phyloP scores from a whole-genome alignment of 1,140 invertebrate species.

The Drosophila kikkawai region DNA sequence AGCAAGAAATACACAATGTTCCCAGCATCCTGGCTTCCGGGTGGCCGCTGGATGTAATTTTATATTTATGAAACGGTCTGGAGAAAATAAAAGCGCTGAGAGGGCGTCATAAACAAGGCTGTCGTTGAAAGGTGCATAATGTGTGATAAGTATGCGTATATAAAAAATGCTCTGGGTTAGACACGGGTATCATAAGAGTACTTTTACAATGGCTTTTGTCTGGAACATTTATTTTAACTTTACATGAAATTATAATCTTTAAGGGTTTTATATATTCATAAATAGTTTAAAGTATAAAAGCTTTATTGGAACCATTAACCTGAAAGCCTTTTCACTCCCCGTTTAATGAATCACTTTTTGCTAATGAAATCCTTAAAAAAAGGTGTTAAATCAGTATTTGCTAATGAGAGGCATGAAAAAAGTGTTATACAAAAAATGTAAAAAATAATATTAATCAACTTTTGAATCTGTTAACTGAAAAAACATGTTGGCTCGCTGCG shows the following conservation, averaged over 20 bases:
- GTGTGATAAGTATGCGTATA: slow-evolving; percentile 58
- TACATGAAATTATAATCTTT: background rate
- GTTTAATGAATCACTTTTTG: background rate
- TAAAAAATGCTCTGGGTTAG: slow-evolving; percentile 15
- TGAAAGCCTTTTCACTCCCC: slow-evolving; percentile 1
- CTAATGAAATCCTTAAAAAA: slow-evolving; percentile 2
- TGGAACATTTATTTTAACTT: background rate
- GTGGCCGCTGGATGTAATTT: slow-evolving; percentile 59
- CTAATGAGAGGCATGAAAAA: background rate
- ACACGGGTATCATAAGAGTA: background rate
- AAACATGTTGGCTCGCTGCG: slow-evolving; percentile 82
- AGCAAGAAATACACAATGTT: slow-evolving; percentile 29
- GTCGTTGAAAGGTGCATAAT: slow-evolving; percentile 68
- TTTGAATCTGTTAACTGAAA: slow-evolving; percentile 9
- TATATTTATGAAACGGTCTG: slow-evolving; percentile 66
- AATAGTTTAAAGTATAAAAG: background rate
- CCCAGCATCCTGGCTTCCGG: slow-evolving; percentile 35
- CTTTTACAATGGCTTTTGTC: background rate
- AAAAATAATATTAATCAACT: slow-evolving; percentile 14
- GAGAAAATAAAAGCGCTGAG: slow-evolving; percentile 48
- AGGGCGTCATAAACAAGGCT: slow-evolving; percentile 51
- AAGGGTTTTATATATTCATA: background rate
- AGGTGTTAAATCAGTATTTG: background rate
- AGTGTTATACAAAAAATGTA: background rate
- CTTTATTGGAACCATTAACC: background rate